Evolutionary conservation across 2,113 vertebrate species (phyloP).

Genomic region (Panthera tigris): DNA sequence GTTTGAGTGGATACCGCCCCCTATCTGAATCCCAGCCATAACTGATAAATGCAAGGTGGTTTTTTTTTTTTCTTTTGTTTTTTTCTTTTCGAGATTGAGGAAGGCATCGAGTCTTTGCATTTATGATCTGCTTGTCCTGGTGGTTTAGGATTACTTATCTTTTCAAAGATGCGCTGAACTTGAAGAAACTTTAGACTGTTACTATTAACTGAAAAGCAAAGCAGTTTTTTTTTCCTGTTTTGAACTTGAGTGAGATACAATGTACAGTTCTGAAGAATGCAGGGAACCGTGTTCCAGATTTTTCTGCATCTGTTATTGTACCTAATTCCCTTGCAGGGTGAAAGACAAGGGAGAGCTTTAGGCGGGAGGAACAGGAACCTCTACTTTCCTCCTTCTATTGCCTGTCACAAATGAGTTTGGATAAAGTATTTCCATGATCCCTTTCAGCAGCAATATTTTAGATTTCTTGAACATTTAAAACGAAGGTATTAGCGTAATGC

Average conservation of each 20-base stretch:
- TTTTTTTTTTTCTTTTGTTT: neutral
- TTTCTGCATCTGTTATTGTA: neutral
- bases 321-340: neutral
- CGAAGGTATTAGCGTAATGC: neutral
- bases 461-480: slow-evolving; percentile 32
- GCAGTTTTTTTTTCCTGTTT: neutral
- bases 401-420: neutral
- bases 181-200: slow-evolving; percentile 8
- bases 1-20: neutral
- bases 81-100: neutral
- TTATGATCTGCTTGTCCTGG: neutral
- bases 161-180: neutral
- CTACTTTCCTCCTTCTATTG: neutral
- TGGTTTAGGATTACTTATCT: slow-evolving; percentile 28
- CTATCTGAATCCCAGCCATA: neutral
- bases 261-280: no score
- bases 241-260: slow-evolving; percentile 18
- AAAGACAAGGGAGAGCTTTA: neutral
- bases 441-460: neutral
- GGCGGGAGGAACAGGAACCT: neutral
- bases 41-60: neutral
- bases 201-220: neutral
- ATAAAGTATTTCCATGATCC: neutral
- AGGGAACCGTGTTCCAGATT: neutral
- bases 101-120: slow-evolving; percentile 11